Evolutionary conservation across 2,888 invertebrate genomes (phyloP), one percentile per base, ranked within the genome.

Genomic region (Drosophila stalkeri): DNA sequence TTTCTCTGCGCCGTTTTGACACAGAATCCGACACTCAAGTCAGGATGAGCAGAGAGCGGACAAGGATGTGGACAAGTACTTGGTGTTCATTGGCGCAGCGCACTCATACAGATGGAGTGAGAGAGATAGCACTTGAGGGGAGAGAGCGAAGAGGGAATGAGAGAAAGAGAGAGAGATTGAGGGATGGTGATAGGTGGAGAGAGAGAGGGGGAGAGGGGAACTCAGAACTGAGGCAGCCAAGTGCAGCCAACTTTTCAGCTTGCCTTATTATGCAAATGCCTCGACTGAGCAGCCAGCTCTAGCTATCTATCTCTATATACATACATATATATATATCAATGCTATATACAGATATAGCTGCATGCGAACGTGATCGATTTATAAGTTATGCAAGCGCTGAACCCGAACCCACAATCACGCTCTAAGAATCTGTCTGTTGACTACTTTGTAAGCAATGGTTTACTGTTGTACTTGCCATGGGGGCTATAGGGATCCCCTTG

Each of bases 291-390:
- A 66, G 52, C 37, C 43, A 57, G 57, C 57, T 57, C 49, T 33
- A 33, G 33, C 49, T 33, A n/a, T 49, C 27, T 31, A 43, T 43
- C 14, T 41, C n/a, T n/a, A 35, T 37, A 35, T 7, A 37, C 51
- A n/a, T 43, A 16, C 27, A 41, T 12, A 18, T 16, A 16, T 27
- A 3, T 16, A 35, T 66, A 37, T 35, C 35, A 35, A 20, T 37
- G 35, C 52, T 37, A 35, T 20, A 65, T 18, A 33, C 33, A 41
- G 18, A n/a, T 35, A 49, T 23, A 72, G 75, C 75, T 75, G 81
- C 75, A 82, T 88, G 84, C 81, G 81, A 86, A 81, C 85, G 85
- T 85, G 89, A 85, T 89, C 85, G 85, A 89, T 85, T 85, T 85
- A 85, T 85, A 85, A 85, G 89, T 88, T 85, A 85, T 85, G 89